phyloP scores from a whole-genome alignment of 2,888 invertebrate species.

The Athetis lepigone region DNA sequence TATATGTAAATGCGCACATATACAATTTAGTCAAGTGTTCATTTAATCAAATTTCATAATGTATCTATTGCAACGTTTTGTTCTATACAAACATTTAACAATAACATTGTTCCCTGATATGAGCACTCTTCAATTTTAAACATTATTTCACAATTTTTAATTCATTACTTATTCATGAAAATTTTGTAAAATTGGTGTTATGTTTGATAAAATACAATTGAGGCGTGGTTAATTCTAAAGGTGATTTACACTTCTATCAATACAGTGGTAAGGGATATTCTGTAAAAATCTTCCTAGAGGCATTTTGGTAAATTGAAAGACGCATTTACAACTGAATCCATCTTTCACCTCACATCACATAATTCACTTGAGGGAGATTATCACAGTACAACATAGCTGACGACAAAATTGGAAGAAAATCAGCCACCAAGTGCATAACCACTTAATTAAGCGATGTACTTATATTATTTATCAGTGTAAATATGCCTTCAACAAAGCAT shows the following conservation, averaged over 20 bases:
- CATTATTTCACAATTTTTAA: constrained; percentile 71
- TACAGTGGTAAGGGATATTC: background rate
- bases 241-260: constrained; percentile 42
- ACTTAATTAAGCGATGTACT: constrained; percentile 8
- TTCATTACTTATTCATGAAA: constrained; percentile 27
- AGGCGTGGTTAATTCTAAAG: constrained; percentile 24
- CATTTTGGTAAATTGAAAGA: background rate
- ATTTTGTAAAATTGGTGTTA: constrained; percentile 24
- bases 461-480: constrained; percentile 33
- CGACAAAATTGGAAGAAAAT: constrained; percentile 17
- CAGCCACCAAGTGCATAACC: constrained; percentile 10
- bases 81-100: constrained; percentile 57
- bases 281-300: background rate
- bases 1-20: constrained; percentile 60
- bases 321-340: background rate
- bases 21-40: constrained; percentile 60
- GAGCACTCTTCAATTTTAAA: constrained; percentile 74
- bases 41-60: constrained; percentile 64
- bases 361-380: background rate
- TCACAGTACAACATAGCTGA: background rate
- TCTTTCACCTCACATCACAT: too few relatives aligned
- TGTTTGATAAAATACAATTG: constrained; percentile 46
- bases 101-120: constrained; percentile 79
- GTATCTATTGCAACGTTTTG: constrained; percentile 55
- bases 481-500: constrained; percentile 41